phyloP scores from a whole-genome alignment of 2,113 vertebrate species.

The Trichomycterus rosablanca region DNA sequence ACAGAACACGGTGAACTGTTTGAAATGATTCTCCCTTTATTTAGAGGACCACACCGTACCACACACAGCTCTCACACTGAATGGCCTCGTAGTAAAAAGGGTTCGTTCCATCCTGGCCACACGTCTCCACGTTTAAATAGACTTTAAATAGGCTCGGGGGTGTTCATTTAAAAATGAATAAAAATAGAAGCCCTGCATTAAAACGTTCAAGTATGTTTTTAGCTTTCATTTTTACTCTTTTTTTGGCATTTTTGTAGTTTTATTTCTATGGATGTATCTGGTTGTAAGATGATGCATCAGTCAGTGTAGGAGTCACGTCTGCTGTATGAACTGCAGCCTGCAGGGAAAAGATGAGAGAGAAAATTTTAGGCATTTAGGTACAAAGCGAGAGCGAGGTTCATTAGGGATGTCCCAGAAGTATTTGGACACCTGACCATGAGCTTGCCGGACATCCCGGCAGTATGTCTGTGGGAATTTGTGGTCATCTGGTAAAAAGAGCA shows the following conservation, averaged over 20 bases:
- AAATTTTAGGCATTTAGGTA: not conserved
- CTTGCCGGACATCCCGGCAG: no score
- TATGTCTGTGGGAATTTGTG: no score
- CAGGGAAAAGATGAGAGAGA: conserved; percentile 37
- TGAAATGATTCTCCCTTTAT: conserved; percentile 63
- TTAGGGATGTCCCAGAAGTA: no score
- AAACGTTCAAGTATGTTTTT: conserved; percentile 54
- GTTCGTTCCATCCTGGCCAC: conserved; percentile 50
- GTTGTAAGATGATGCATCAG: conserved; percentile 42
- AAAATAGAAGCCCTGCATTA: conserved; percentile 58
- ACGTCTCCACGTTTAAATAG: conserved; percentile 39
- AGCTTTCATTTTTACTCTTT: conserved; percentile 41
- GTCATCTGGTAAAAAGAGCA: no score
- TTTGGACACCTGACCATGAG: no score
- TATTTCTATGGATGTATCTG: conserved; percentile 40
- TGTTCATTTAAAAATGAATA: conserved; percentile 56
- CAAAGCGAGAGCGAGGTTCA: not conserved
- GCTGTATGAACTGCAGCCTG: conserved; percentile 41
- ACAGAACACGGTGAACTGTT: conserved; percentile 23
- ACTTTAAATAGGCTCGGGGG: conserved; percentile 40
- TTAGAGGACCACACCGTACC: conserved; percentile 63
- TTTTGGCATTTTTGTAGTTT: conserved; percentile 33
- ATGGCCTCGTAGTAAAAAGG: conserved; percentile 51
- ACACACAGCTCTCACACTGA: conserved; percentile 54
- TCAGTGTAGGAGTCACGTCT: conserved; percentile 37